Evolutionary conservation across 2,113 vertebrate species (phyloP).

Genomic region (Pygoscelis adeliae): DNA sequence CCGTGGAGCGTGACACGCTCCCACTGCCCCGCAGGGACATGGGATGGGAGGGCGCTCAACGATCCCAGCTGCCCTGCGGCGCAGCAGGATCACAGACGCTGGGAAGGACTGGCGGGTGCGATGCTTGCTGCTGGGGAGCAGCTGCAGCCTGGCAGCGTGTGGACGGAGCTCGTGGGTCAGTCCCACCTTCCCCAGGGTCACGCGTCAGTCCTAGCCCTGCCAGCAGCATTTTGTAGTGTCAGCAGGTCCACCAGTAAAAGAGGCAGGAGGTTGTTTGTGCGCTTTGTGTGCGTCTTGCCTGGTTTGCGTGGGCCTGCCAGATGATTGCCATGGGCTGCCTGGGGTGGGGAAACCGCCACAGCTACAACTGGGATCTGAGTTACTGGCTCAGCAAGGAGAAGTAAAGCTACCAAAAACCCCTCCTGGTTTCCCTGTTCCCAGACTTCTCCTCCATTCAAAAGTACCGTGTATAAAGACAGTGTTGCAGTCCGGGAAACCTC

Average conservation of each 20-base stretch:
- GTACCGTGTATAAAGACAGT: background rate
- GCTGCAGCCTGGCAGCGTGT: background rate
- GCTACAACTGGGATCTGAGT: background rate
- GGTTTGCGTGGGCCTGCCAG: background rate
- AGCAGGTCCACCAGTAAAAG: background rate
- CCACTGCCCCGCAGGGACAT: fast-evolving
- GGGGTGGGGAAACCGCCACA: background rate
- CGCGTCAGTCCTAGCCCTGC: background rate
- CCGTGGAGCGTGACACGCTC: fast-evolving
- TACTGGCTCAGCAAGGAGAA: background rate
- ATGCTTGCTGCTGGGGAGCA: background rate
- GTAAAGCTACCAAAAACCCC: background rate
- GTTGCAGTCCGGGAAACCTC: constrained; percentile 10
- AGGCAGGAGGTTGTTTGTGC: fast-evolving
- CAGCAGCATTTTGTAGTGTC: background rate
- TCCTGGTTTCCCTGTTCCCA: constrained; percentile 23
- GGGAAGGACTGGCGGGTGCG: background rate
- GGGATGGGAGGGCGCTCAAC: background rate
- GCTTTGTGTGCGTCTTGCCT: fast-evolving
- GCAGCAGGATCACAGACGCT: fast-evolving
- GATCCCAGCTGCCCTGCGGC: background rate
- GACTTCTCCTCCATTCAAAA: constrained; percentile 53
- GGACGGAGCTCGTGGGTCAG: background rate
- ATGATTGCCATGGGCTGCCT: fast-evolving
- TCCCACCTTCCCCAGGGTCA: background rate